Conservation (phyloP, 2,888 invertebrate genomes). For the Hyalella azteca region DNA sequence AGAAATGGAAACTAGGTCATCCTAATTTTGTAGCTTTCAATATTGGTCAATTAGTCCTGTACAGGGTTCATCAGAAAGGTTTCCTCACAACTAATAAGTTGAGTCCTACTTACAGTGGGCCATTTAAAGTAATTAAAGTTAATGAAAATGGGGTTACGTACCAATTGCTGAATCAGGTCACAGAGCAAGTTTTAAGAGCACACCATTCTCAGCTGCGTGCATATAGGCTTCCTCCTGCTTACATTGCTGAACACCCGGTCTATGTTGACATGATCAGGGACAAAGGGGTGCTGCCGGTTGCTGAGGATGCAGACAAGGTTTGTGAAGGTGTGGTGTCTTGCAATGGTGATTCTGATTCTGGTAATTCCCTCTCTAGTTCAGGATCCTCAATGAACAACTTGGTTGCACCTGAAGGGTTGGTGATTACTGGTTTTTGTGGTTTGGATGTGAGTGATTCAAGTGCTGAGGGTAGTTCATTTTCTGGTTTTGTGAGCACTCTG, state of each 20-base stretch:
- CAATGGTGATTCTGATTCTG: not conserved
- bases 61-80: not conserved
- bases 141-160: conserved; percentile 23
- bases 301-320: not conserved
- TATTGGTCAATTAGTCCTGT: not conserved
- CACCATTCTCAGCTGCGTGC: not conserved
- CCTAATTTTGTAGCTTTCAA: not conserved
- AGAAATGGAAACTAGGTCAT: not conserved
- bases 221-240: not conserved
- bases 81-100: not conserved
- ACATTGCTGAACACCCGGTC: not conserved
- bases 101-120: not conserved
- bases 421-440: not conserved
- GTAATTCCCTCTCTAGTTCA: not conserved
- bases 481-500: no score
- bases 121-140: not conserved
- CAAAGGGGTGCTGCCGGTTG: not conserved
- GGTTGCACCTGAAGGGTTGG: not conserved
- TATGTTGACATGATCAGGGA: not conserved
- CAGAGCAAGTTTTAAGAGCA: not conserved
- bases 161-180: not conserved
- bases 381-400: not conserved
- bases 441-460: no score
- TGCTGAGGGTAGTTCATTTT: no score
- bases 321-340: not conserved